These are phyloP conservation scores for Bugula neritina DNA, from an alignment of 2,888 invertebrate genomes.

Conservation along the genomic window DNA sequence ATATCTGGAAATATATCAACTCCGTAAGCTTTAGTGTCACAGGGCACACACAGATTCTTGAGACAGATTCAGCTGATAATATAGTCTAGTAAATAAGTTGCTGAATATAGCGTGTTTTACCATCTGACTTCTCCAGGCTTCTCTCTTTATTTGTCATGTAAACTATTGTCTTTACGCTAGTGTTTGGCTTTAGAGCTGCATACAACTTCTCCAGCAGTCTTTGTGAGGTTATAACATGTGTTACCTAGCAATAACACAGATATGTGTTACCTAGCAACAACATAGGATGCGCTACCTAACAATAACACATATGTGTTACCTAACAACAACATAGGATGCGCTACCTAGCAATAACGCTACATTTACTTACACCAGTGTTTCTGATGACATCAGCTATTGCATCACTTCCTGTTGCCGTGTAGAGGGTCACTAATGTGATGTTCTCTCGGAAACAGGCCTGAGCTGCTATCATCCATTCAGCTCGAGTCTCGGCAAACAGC, in stretches of 20 bases:
- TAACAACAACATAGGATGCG: too few relatives aligned
- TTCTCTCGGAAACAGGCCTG: conserved; percentile 92
- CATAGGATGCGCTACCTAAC: too few relatives aligned
- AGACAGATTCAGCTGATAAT: too few relatives aligned
- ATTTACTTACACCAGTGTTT: conserved; percentile 78
- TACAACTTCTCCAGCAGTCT: neutral
- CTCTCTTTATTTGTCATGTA: neutral
- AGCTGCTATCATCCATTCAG: conserved; percentile 95
- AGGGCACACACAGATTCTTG: too few relatives aligned
- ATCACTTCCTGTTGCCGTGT: conserved; percentile 84
- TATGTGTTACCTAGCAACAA: too few relatives aligned
- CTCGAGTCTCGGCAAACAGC: conserved; percentile 92
- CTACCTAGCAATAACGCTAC: too few relatives aligned
- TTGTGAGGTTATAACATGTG: neutral
- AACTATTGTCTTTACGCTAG: neutral
- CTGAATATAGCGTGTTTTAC: too few relatives aligned
- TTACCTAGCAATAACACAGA: too few relatives aligned
- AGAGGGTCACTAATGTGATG: conserved; percentile 80
- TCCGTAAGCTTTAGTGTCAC: too few relatives aligned
- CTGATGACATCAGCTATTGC: conserved; percentile 93
- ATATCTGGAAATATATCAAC: neutral
- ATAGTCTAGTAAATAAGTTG: too few relatives aligned
- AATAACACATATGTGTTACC: too few relatives aligned
- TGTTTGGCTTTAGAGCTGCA: neutral
- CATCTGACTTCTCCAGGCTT: too few relatives aligned